Percentiles rank a stretch among this genome's conserved stretches.
Conservation (phyloP, 1,140 invertebrate species). For the Conus ventricosus region DNA sequence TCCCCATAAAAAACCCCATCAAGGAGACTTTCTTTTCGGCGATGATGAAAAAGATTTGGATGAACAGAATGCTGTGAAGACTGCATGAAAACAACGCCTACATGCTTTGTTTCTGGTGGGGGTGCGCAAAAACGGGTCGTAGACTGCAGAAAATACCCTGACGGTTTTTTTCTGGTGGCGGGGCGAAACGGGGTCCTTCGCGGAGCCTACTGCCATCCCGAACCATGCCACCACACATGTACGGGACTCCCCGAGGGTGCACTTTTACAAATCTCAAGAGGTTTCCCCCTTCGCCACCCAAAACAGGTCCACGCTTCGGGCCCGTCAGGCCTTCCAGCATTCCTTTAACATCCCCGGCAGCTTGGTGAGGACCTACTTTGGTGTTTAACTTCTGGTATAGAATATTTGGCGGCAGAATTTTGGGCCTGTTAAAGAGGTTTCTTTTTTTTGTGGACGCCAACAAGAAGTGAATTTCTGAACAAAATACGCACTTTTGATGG, state of each 20-base stretch:
- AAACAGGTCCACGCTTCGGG: constrained; percentile 92
- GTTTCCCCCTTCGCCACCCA: constrained; percentile 90
- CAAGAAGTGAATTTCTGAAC: too few species aligned
- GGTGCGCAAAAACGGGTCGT: not conserved
- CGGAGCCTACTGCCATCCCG: not conserved
- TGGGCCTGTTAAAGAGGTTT: too few species aligned
- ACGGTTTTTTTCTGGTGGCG: not conserved
- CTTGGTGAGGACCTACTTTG: constrained; percentile 82
- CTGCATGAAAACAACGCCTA: too few species aligned
- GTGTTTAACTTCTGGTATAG: too few species aligned
- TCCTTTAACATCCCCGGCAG: constrained; percentile 90
- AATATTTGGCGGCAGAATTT: too few species aligned
- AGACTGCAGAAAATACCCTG: too few species aligned
- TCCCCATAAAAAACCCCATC: too few species aligned
- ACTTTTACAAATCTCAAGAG: constrained; percentile 86
- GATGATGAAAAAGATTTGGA: not conserved
- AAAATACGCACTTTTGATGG: too few species aligned
- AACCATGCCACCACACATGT: constrained; percentile 26
- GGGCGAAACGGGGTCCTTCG: not conserved
- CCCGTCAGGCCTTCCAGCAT: constrained; percentile 88
- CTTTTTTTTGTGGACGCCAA: too few species aligned
- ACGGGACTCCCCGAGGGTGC: constrained; percentile 33
- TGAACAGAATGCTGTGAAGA: not conserved
- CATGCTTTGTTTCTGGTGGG: not conserved
- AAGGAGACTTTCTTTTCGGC: too few species aligned